phyloP scores from a whole-genome alignment of 2,797 vertebrate species.

The Trachops cirrhosus region DNA sequence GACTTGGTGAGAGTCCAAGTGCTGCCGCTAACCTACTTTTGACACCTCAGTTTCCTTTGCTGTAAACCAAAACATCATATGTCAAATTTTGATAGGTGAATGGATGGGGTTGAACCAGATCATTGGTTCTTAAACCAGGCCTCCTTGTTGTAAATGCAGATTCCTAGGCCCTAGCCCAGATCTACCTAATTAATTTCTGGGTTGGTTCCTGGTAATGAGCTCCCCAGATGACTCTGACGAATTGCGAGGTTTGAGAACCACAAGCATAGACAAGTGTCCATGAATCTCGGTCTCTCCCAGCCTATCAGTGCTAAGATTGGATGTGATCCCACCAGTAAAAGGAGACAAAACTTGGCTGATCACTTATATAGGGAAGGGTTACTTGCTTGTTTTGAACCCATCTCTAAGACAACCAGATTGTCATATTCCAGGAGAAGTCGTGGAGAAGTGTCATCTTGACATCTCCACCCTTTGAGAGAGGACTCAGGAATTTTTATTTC shows the following conservation, averaged over 20 bases:
- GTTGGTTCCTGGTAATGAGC: background rate
- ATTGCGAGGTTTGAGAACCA: background rate
- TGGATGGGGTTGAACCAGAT: background rate
- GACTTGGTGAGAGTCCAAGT: background rate
- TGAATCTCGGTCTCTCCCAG: background rate
- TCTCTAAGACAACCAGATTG: background rate
- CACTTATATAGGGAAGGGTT: background rate
- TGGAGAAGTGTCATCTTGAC: background rate
- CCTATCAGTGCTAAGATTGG: background rate
- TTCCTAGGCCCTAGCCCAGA: background rate
- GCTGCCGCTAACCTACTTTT: background rate
- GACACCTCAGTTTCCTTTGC: background rate
- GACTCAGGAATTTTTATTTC: slow-evolving; percentile 17
- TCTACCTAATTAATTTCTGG: background rate
- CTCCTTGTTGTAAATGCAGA: slow-evolving; percentile 27
- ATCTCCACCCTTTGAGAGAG: background rate
- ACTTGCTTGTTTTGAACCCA: background rate
- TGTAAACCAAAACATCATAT: background rate
- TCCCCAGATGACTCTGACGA: background rate
- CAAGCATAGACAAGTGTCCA: background rate
- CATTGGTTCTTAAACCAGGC: background rate
- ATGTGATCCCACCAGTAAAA: background rate
- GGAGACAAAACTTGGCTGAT: background rate
- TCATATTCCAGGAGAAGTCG: background rate
- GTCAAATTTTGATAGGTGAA: background rate